Percentiles rank a stretch among this genome's conserved stretches.
These are phyloP conservation scores for Nothoprocta pentlandii DNA, from an alignment of 2,113 vertebrate species.

Conservation along the genomic window DNA sequence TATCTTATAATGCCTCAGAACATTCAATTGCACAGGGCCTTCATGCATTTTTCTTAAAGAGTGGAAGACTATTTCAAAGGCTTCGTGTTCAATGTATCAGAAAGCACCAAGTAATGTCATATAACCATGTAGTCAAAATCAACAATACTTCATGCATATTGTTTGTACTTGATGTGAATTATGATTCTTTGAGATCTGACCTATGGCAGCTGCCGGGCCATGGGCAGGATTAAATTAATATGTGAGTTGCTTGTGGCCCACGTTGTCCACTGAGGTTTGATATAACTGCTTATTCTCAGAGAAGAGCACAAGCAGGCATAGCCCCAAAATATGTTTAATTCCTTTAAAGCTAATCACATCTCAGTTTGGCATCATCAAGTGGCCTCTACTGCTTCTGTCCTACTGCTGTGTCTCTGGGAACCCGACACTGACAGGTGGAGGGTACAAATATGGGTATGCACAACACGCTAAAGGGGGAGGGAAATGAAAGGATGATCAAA, in stretches of 20 bases:
- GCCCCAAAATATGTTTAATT: background rate
- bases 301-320: background rate
- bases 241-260: background rate
- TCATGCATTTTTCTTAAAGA: background rate
- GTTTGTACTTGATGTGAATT: constrained; percentile 17
- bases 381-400: background rate
- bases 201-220: background rate
- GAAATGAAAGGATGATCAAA: constrained; percentile 50
- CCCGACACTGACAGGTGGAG: constrained; percentile 51
- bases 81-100: background rate
- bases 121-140: background rate
- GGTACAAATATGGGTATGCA: background rate
- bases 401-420: constrained; percentile 2
- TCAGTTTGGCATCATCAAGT: background rate
- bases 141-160: background rate
- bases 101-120: background rate
- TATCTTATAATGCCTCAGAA: background rate
- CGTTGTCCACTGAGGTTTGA: background rate
- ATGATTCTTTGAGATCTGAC: constrained; percentile 20
- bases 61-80: background rate
- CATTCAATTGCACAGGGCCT: background rate
- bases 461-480: background rate
- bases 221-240: background rate
- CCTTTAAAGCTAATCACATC: background rate
- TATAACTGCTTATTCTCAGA: background rate